These are phyloP conservation scores for Choloepus hoffmanni DNA, from an alignment of 2,113 vertebrate species.

Conservation along the genomic window DNA sequence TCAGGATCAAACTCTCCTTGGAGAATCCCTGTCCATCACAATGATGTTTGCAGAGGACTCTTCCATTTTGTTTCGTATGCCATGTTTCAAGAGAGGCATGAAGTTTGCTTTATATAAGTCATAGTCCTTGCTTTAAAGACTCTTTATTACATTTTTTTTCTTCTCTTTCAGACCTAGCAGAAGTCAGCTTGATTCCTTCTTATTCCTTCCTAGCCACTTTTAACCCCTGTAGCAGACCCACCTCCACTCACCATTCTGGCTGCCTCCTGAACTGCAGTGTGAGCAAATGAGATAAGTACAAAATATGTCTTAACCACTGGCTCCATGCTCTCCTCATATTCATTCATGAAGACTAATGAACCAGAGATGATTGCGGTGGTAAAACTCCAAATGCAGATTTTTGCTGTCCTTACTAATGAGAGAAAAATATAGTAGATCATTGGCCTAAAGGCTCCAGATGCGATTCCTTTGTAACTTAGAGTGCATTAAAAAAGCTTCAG, in stretches of 20 bases:
- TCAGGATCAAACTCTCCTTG: neutral
- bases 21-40: neutral
- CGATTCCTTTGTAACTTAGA: conserved; percentile 87
- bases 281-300: conserved; percentile 75
- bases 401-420: conserved; percentile 87
- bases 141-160: neutral
- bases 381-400: conserved; percentile 86
- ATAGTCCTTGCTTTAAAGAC: conserved; percentile 13
- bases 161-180: neutral
- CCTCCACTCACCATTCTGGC: neutral
- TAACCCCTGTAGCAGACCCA: neutral
- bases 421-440: conserved; percentile 87
- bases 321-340: conserved; percentile 76
- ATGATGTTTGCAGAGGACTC: neutral
- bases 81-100: neutral
- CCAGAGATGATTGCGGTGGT: conserved; percentile 79
- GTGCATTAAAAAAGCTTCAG: conserved; percentile 87
- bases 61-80: conserved; percentile 19
- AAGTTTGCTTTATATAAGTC: conserved; percentile 8
- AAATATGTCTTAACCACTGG: conserved; percentile 57
- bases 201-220: neutral
- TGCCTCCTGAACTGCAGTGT: neutral
- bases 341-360: conserved; percentile 83
- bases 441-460: conserved; percentile 84
- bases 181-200: neutral